Base-by-base conservation (phyloP, 1,140 invertebrate species). In the Neoseiulus cucumeris region DNA sequence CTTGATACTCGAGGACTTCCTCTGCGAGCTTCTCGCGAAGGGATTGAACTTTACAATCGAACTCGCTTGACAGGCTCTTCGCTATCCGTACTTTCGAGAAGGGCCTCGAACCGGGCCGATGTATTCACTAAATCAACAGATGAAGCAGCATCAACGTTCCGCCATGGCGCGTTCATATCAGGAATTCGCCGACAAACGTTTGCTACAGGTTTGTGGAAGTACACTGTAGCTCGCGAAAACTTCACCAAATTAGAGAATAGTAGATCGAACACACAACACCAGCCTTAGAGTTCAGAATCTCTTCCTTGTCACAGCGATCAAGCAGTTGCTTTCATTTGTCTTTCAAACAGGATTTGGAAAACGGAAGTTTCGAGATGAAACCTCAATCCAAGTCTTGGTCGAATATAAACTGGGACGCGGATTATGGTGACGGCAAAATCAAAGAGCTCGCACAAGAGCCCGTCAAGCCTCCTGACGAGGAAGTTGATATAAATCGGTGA, bases 21-120 rank as follows among this genome's bases (percentile, higher is more conserved):
- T 39, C 33, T 9, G 4, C 4, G 9, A 39, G 33, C 33, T 39
- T 39, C 4, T 39, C 4, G 33, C 4, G 33, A 9, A 9, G 9
- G 9, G 33, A 39, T 6, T 9, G 33, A 39, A 9, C 33, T 39
- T n/a, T n/a, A n/a, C n/a, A n/a, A n/a, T n/a, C n/a, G n/a, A n/a
- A n/a, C n/a, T n/a, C n/a, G n/a, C n/a, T n/a, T 71, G 70, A 70
- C 65, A 75, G 72, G n/a, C 68, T 28, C 51, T 69, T 25, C n/a
- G 51, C 14, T 59, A 59, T 25, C 51, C 51, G 51, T 59, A 59
- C 22, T 59, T 59, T 59, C 51, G 51, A 2, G 51, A 59, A 59
- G 51, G 51, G 4, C 51, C 51, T 25, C 51, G 51, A 59, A 25
- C 22, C 12, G 51, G 51, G 17, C 51, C 51, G 1, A 59, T 59